Conservation (phyloP, 2,888 invertebrate genomes). For the Maniola hyperantus region DNA sequence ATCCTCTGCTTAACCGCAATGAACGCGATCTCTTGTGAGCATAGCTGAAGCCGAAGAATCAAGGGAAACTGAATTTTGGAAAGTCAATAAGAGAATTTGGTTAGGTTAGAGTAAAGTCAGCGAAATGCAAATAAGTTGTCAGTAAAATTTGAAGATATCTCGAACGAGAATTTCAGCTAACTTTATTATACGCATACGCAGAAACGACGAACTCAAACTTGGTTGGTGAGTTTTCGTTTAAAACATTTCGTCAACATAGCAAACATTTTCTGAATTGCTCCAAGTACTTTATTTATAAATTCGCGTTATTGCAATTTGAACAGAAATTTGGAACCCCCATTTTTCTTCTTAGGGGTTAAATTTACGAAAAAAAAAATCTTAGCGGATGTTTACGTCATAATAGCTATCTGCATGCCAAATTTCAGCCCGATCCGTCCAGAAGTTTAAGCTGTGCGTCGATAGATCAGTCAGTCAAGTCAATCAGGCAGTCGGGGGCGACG, state of each 20-base stretch:
- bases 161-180: constrained; percentile 18
- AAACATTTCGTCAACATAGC: constrained; percentile 5
- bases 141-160: constrained; percentile 20
- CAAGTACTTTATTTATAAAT: not conserved
- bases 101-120: constrained; percentile 13
- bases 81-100: constrained; percentile 12
- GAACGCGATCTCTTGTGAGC: not conserved
- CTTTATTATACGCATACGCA: constrained; percentile 19
- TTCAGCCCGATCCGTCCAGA: too few species aligned
- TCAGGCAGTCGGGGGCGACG: too few species aligned
- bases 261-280: not conserved
- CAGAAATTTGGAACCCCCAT: too few species aligned
- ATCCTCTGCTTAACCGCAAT: not conserved
- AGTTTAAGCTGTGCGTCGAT: too few species aligned
- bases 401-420: too few species aligned
- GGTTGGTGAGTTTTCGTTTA: constrained; percentile 13
- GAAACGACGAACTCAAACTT: constrained; percentile 9
- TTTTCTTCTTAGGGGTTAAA: too few species aligned
- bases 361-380: too few species aligned
- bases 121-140: constrained; percentile 17
- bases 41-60: constrained; percentile 4
- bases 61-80: not conserved
- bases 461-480: too few species aligned
- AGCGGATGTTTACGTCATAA: too few species aligned
- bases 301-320: too few species aligned